phyloP scores from a whole-genome alignment of 1,140 invertebrate species.

The Pseudomyrmex sp. region DNA sequence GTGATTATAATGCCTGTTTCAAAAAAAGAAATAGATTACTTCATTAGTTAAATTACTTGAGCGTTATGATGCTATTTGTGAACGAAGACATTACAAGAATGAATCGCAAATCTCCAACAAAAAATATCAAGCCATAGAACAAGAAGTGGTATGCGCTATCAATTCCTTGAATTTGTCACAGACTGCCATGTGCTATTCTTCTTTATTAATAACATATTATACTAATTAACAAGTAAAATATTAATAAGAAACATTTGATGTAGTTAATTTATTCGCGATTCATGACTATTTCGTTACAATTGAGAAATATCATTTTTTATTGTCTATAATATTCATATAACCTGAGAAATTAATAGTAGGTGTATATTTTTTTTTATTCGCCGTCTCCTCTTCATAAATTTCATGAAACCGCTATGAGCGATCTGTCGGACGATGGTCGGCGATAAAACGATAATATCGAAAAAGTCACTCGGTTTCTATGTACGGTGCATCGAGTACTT shows the following conservation, averaged over 20 bases:
- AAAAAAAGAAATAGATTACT: background rate
- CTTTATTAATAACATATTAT: background rate
- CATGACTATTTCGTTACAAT: background rate
- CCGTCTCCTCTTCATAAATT: background rate
- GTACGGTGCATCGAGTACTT: conserved; percentile 3
- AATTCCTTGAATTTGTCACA: conserved; percentile 20
- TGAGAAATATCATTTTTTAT: background rate
- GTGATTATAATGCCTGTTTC: background rate
- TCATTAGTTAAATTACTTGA: background rate
- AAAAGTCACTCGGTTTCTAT: conserved; percentile 28
- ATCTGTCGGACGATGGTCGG: background rate
- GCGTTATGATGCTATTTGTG: background rate
- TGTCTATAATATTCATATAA: background rate
- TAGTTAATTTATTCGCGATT: too few species aligned
- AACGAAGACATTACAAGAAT: conserved; percentile 33
- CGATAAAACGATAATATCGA: conserved; percentile 62
- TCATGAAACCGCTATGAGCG: conserved; percentile 46
- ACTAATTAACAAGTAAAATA: too few species aligned
- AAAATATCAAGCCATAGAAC: background rate
- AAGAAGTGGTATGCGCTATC: background rate
- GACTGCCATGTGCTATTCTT: background rate
- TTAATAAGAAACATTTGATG: too few species aligned
- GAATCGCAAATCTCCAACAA: background rate
- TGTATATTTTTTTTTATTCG: background rate
- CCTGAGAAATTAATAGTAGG: background rate